Conservation (phyloP, 2,888 invertebrate genomes). For the Fragum fragum region DNA sequence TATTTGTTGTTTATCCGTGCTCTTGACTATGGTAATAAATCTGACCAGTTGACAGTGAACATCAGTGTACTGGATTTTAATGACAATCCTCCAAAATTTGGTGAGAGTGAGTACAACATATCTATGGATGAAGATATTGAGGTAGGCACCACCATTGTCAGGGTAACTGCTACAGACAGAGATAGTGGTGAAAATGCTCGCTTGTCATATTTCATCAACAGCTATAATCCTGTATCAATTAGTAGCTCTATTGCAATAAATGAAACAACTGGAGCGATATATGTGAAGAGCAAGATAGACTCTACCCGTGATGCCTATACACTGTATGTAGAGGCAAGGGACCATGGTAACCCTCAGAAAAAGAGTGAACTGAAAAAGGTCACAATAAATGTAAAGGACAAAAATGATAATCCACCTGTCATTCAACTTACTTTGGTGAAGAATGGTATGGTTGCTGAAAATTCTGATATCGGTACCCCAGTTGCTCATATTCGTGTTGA, state of each 20-base stretch:
- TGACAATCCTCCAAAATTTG: slow-evolving; percentile 79
- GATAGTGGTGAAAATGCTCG: slow-evolving; percentile 93
- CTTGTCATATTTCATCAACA: slow-evolving; percentile 54
- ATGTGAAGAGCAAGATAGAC: slow-evolving; percentile 47
- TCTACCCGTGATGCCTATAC: slow-evolving; percentile 46
- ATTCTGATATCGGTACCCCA: slow-evolving; percentile 95
- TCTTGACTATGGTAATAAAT: slow-evolving; percentile 74
- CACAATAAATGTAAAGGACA: slow-evolving; percentile 89
- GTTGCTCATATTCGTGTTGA: slow-evolving; percentile 96
- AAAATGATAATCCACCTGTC: slow-evolving; percentile 95
- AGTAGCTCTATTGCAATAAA: slow-evolving; percentile 52
- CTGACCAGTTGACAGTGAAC: slow-evolving; percentile 71
- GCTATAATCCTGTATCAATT: slow-evolving; percentile 31
- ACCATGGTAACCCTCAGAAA: slow-evolving; percentile 59
- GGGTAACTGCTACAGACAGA: slow-evolving; percentile 93
- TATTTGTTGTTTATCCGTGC: slow-evolving; percentile 76
- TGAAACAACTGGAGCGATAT: slow-evolving; percentile 58
- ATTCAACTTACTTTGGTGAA: slow-evolving; percentile 92
- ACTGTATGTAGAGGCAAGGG: slow-evolving; percentile 65
- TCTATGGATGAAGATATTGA: slow-evolving; percentile 74
- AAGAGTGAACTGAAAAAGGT: slow-evolving; percentile 70
- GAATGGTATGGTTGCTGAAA: slow-evolving; percentile 87
- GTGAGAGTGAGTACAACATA: slow-evolving; percentile 73
- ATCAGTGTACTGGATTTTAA: slow-evolving; percentile 79
- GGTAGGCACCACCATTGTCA: slow-evolving; percentile 67